A percentile compares a stretch with the other conserved stretches of the same genome.
Evolutionary conservation across 2,113 vertebrate species (phyloP).

Genomic region (Eptesicus fuscus): DNA sequence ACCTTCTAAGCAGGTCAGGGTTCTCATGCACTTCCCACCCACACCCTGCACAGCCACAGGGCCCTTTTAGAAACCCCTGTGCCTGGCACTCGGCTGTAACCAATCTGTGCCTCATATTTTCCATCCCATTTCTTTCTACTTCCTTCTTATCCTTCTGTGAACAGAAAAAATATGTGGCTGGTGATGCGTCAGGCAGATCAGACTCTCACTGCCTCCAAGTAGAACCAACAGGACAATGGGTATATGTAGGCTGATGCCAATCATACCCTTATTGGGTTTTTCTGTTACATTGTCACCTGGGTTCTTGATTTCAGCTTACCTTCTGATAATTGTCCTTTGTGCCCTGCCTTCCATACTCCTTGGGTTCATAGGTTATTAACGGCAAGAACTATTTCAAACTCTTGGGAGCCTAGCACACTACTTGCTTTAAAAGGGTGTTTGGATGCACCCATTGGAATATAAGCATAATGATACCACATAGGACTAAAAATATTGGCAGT

Average conservation of each 20-base stretch:
- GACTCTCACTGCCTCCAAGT: neutral
- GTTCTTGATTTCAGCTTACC: neutral
- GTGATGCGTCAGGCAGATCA: neutral
- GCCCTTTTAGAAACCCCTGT: neutral
- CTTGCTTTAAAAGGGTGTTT: neutral
- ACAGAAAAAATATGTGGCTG: neutral
- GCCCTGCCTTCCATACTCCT: too few species aligned
- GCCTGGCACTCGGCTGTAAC: neutral
- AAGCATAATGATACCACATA: neutral
- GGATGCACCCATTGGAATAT: neutral
- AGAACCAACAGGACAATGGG: neutral
- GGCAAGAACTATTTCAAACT: neutral
- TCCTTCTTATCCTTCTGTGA: neutral
- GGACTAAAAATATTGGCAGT: neutral
- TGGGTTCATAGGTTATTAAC: neutral
- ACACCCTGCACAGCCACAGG: neutral
- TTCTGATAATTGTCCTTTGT: neutral
- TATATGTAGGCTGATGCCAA: neutral
- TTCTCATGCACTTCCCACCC: neutral
- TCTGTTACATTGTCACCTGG: neutral
- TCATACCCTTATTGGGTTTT: neutral
- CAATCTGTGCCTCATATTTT: neutral
- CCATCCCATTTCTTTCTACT: neutral
- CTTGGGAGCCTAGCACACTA: neutral
- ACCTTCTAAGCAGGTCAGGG: neutral